Evolutionary conservation across 1,140 invertebrate species (phyloP), one percentile per base, ranked within the genome.

Genomic region (Stratiolaelaps scimitus): DNA sequence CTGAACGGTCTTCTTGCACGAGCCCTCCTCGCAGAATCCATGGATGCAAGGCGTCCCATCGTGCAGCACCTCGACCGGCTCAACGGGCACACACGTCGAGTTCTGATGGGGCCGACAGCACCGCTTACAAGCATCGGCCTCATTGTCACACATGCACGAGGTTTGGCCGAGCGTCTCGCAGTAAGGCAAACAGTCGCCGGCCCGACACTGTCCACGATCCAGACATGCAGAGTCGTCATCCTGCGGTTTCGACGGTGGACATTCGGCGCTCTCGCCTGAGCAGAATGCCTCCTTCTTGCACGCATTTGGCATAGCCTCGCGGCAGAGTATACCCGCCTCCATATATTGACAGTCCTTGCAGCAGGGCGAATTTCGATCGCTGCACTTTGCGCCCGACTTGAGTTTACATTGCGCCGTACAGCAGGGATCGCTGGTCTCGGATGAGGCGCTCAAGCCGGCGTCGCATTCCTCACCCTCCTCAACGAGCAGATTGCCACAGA

Each of bases 381-480:
- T 89, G 80, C 90, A 93, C 68, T 87, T 84, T 20, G 88, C 88
- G 34, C 86, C 85, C 73, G 85, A 82, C 46, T 88, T 81, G 17
- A 95, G 75, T 75, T 89, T 89, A 73, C 91, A 95, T 73, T 90
- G 86, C 76, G 90, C 90, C 73, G 92, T 88, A 74, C 91, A 94
- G 74, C 91, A 94, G 20, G 83, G 80, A 73, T 93, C 90, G 72
- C 88, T 89, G 72, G 92, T 88, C 76, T 92, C 88, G 0, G 88
- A 60, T 23, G 53, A 89, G 30, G 89, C 89, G 7, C 92, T 77
- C n/a, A 92, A 78, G 7, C 90, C 91, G 19, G 88, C 90, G 75
- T 94, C 90, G 74, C 90, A 94, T 78, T 95, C 88, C 76, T 95
- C 91, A 69, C 91, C 89, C 19, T 88, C 88, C 77, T 94, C 91